Evolutionary conservation across 2,113 vertebrate species (phyloP).

Genomic region (Saiga tatarica): DNA sequence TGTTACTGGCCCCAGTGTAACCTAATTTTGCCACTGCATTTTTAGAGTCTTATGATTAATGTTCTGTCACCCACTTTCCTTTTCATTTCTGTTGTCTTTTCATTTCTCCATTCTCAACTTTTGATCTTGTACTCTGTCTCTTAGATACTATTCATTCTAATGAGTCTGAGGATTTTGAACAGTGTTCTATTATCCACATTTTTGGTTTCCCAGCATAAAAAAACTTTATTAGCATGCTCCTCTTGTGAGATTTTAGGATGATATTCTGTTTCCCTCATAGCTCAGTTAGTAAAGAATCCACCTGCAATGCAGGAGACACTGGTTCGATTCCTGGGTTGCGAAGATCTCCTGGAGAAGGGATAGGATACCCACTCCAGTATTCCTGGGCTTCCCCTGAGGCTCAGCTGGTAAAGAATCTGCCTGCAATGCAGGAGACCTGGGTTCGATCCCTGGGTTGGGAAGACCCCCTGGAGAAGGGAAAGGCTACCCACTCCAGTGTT

Average conservation of each 20-base stretch:
- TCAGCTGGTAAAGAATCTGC: neutral
- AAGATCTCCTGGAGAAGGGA: neutral
- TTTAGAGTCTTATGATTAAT: neutral
- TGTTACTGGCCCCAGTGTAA: neutral
- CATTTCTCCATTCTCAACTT: neutral
- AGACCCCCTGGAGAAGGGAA: neutral
- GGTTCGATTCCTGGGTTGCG: accelerated
- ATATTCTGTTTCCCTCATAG: neutral
- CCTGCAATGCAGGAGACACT: neutral
- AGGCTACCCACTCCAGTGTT: neutral
- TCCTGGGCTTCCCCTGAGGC: neutral
- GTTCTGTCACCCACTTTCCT: neutral
- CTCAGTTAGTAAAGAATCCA: neutral
- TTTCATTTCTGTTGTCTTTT: neutral
- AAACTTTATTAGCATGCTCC: neutral
- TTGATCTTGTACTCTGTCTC: neutral
- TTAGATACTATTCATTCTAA: neutral
- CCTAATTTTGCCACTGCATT: neutral
- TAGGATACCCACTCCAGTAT: neutral
- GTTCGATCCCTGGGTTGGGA: neutral
- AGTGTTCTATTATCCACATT: neutral
- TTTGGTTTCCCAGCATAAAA: neutral
- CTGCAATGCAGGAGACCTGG: neutral
- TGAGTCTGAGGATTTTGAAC: neutral
- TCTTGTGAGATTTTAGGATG: neutral